A percentile compares a stretch with the other conserved stretches of the same genome.
Conservation (phyloP, 92 coral and sea anemone species). For the Paragorgia papillata region DNA sequence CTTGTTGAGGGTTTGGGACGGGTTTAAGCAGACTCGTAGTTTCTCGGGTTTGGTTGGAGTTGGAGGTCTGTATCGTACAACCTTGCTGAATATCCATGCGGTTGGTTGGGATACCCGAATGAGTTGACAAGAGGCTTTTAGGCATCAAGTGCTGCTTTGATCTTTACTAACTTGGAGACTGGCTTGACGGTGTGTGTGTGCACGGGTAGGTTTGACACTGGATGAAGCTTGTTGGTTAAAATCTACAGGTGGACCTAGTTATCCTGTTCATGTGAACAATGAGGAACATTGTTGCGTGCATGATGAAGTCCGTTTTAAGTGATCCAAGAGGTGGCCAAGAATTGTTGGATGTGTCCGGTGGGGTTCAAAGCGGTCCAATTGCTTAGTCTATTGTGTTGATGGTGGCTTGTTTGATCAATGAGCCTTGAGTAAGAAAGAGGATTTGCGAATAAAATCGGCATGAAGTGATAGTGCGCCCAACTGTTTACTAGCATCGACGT, state of each 20-base stretch:
- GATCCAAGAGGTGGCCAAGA: slow-evolving; percentile 45
- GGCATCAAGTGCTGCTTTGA: slow-evolving; percentile 47
- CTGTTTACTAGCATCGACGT: slow-evolving; percentile 36
- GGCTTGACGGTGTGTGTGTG: slow-evolving; percentile 43
- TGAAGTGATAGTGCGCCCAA: slow-evolving; percentile 44
- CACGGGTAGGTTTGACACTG: slow-evolving; percentile 53
- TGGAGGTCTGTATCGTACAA: too few relatives aligned
- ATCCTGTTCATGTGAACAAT: slow-evolving; percentile 31
- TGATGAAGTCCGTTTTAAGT: slow-evolving; percentile 45
- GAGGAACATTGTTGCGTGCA: slow-evolving; percentile 17
- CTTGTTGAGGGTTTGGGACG: too few relatives aligned
- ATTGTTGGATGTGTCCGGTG: slow-evolving; percentile 34
- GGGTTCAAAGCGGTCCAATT: slow-evolving; percentile 34
- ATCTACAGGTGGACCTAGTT: slow-evolving; percentile 45
- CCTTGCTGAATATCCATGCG: too few relatives aligned
- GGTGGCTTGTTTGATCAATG: too few relatives aligned
- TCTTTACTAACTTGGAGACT: slow-evolving; percentile 43
- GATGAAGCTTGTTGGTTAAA: slow-evolving; percentile 49
- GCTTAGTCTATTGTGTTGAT: slow-evolving; percentile 19
- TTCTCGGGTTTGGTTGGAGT: too few relatives aligned
- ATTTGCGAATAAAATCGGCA: slow-evolving; percentile 41
- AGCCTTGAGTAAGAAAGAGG: neutral
- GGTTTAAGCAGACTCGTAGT: too few relatives aligned
- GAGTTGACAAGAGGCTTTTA: too few relatives aligned
- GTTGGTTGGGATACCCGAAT: too few relatives aligned